Conservation (phyloP, 92 coral and sea anemone genomes). For the Phenganax marumi region DNA sequence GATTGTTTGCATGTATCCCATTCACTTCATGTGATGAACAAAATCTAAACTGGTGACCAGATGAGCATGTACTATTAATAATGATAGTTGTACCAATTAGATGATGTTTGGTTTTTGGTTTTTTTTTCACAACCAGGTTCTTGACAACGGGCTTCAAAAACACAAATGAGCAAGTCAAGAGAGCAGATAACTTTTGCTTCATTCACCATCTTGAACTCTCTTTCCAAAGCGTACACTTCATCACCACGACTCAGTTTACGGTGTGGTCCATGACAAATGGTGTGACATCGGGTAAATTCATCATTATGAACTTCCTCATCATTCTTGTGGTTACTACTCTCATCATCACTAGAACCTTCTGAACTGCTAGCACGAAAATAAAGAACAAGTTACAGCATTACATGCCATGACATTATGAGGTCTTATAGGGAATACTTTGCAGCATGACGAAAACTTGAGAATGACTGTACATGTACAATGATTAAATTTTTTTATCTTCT, state of each 20-base stretch:
- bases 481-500: no score
- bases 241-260: constrained; percentile 39
- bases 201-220: not conserved
- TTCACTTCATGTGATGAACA: constrained; percentile 31
- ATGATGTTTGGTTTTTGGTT: constrained; percentile 20
- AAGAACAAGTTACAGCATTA: no score
- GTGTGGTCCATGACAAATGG: constrained; percentile 30
- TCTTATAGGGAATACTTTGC: no score
- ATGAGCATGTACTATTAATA: not conserved
- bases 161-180: constrained; percentile 22
- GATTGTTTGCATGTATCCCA: constrained; percentile 33
- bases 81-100: constrained; percentile 44
- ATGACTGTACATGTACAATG: no score
- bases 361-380: no score
- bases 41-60: constrained; percentile 17
- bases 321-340: not conserved
- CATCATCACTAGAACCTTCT: not conserved
- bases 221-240: constrained; percentile 18
- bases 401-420: no score
- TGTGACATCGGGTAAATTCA: not conserved
- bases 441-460: no score
- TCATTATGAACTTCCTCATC: constrained; percentile 2
- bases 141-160: constrained; percentile 4
- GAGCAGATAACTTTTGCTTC: constrained; percentile 32
- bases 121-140: constrained; percentile 19